phyloP scores from a whole-genome alignment of 2,797 vertebrate species.

The Cichlasoma orientale region DNA sequence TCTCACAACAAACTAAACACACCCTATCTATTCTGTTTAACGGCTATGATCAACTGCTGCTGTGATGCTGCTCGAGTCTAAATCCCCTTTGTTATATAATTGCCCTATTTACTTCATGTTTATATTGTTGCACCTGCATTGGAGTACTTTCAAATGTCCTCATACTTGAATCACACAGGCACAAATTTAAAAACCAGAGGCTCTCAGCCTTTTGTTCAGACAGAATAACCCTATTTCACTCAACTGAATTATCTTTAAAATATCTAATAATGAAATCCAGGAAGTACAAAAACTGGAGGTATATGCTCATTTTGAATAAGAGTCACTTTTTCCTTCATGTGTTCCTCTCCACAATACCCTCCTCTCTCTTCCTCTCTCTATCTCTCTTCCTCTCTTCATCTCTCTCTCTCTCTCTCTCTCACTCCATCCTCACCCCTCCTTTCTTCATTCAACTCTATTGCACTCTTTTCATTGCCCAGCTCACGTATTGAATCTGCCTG shows the following conservation, averaged over 20 bases:
- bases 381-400: conserved; percentile 57
- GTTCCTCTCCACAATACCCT: conserved; percentile 40
- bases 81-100: conserved; percentile 58
- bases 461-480: conserved; percentile 80
- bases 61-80: conserved; percentile 8
- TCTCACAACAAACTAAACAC: conserved; percentile 14
- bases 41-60: conserved; percentile 33
- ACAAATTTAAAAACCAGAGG: conserved; percentile 45
- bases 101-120: conserved; percentile 60
- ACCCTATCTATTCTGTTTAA: conserved; percentile 17
- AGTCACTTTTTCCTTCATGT: conserved; percentile 62
- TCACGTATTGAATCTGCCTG: conserved; percentile 85
- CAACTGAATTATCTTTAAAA: conserved; percentile 72
- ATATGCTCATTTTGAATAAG: conserved; percentile 73
- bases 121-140: conserved; percentile 54
- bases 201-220: conserved; percentile 61
- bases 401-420: conserved; percentile 10
- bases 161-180: conserved; percentile 42
- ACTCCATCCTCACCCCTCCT: conserved; percentile 55
- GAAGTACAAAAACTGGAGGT: conserved; percentile 65
- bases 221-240: conserved; percentile 68
- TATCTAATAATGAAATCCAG: conserved; percentile 74
- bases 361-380: conserved; percentile 10
- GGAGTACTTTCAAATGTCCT: conserved; percentile 48
- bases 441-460: conserved; percentile 75